These are phyloP conservation scores for Psittacula echo DNA, from an alignment of 2,797 vertebrate species.

Conservation along the genomic window DNA sequence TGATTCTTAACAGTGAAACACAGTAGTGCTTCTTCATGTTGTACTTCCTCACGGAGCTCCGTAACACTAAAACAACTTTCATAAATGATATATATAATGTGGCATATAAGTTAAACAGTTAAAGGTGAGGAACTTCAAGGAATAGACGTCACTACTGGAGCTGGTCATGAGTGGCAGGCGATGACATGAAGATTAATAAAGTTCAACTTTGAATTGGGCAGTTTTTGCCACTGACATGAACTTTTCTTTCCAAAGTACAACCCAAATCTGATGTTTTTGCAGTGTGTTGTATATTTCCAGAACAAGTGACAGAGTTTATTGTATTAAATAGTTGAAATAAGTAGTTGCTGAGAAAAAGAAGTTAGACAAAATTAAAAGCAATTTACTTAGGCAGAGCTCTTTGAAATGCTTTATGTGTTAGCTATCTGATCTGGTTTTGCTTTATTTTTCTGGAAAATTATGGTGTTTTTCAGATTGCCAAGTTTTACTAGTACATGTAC, in stretches of 20 bases:
- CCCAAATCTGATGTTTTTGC: constrained; percentile 68
- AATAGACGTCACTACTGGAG: constrained; percentile 55
- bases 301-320: constrained; percentile 64
- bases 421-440: constrained; percentile 69
- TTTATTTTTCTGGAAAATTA: constrained; percentile 72
- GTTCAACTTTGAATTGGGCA: constrained; percentile 65
- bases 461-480: constrained; percentile 73
- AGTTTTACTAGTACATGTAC: constrained; percentile 84
- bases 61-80: background rate
- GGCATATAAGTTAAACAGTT: background rate
- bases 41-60: background rate
- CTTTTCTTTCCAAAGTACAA: constrained; percentile 73
- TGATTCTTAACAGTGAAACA: background rate
- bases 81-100: background rate
- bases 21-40: background rate
- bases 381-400: background rate
- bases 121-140: constrained; percentile 46
- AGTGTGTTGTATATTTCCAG: constrained; percentile 75
- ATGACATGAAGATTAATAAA: constrained; percentile 76
- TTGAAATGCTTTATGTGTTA: constrained; percentile 50
- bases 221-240: constrained; percentile 74
- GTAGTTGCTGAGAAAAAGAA: constrained; percentile 33
- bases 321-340: constrained; percentile 34
- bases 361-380: constrained; percentile 46
- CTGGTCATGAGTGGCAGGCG: constrained; percentile 65